phyloP scores from a whole-genome alignment of 2,888 invertebrate genomes.

The Papilio elwesi region DNA sequence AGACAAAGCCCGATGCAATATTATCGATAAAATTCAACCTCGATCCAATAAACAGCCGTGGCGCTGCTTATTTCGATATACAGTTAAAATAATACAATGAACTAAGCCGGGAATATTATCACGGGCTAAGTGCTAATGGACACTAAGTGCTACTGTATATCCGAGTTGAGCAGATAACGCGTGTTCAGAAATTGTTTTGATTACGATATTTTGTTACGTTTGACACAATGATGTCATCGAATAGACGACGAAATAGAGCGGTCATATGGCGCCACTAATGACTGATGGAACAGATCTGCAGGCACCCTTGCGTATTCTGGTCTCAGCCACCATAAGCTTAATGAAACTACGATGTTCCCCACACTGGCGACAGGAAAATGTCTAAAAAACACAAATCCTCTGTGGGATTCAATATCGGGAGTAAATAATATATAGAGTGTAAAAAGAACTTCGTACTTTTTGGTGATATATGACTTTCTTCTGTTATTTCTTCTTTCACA shows the following conservation, averaged over 20 bases:
- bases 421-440: too few species aligned
- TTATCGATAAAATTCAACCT: constrained; percentile 14
- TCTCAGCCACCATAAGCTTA: too few species aligned
- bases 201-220: constrained; percentile 7
- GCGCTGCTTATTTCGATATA: constrained; percentile 17
- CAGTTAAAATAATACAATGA: constrained; percentile 26
- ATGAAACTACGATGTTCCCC: too few species aligned
- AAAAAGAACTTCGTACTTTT: too few species aligned
- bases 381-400: too few species aligned
- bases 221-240: not conserved
- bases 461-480: too few species aligned
- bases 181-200: constrained; percentile 31
- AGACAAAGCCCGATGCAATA: not conserved
- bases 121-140: constrained; percentile 42
- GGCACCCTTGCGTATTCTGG: too few species aligned
- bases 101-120: constrained; percentile 34
- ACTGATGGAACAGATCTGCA: too few species aligned
- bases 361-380: too few species aligned
- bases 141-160: constrained; percentile 48
- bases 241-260: not conserved
- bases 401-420: too few species aligned
- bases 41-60: constrained; percentile 21
- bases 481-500: too few species aligned
- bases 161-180: constrained; percentile 24
- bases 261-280: too few species aligned